Evolutionary conservation across 2,113 vertebrate genomes (phyloP).

Genomic region (Proterorhinus semilunaris): DNA sequence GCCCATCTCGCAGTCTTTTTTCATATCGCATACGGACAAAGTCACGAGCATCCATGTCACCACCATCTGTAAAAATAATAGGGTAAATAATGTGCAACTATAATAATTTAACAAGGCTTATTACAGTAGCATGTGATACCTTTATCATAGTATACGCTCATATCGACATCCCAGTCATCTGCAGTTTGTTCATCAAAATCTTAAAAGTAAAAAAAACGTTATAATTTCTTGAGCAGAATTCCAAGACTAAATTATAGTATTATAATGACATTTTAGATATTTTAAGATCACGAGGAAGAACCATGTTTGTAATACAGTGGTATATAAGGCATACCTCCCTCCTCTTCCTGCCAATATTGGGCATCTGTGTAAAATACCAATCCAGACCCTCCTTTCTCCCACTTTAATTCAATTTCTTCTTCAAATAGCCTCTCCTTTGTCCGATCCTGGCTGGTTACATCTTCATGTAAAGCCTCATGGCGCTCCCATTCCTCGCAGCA

Average conservation of each 20-base stretch:
- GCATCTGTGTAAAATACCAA: constrained; percentile 97
- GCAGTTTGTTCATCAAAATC: constrained; percentile 97
- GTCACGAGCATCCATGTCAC: constrained; percentile 93
- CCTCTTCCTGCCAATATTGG: constrained; percentile 92
- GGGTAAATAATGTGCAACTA: neutral
- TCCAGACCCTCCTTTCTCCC: constrained; percentile 96
- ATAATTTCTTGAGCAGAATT: neutral
- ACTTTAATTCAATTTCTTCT: constrained; percentile 95
- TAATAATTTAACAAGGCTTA: neutral
- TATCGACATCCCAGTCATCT: constrained; percentile 98
- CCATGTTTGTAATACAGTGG: neutral
- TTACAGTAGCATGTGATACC: constrained; percentile 68
- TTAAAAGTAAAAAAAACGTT: constrained; percentile 48
- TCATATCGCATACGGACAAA: constrained; percentile 88
- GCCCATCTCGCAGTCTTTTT: constrained; percentile 81
- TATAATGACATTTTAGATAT: too few species aligned
- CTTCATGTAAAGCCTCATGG: constrained; percentile 90
- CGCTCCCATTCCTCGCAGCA: constrained; percentile 95
- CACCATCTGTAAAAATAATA: constrained; percentile 76
- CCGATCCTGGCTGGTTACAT: constrained; percentile 90
- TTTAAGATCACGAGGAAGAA: too few species aligned
- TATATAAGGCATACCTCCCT: constrained; percentile 79
- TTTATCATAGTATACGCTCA: constrained; percentile 95
- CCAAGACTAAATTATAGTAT: too few species aligned
- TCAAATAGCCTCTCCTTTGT: constrained; percentile 87